A percentile compares a stretch with the other conserved stretches of the same genome.
Conservation (phyloP, 2,113 vertebrate genomes). For the Myotis davidii region DNA sequence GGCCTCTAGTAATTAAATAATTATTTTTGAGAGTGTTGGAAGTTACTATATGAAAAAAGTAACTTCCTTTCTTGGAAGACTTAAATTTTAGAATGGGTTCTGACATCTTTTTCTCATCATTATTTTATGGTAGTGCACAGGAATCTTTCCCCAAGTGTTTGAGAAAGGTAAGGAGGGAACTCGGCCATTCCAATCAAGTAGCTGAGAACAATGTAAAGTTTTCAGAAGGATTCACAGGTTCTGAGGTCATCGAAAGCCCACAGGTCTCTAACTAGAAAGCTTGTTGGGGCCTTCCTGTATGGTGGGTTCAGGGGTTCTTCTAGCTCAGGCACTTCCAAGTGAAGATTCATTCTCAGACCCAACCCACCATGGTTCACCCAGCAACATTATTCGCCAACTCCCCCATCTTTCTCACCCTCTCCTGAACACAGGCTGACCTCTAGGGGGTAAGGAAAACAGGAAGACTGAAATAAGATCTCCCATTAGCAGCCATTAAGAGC, state of each 20-base stretch:
- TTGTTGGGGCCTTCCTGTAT: neutral
- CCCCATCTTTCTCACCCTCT: neutral
- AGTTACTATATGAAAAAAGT: neutral
- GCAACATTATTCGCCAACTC: neutral
- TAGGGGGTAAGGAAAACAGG: conserved; percentile 40
- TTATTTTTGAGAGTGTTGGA: neutral
- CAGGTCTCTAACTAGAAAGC: neutral
- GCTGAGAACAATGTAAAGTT: neutral
- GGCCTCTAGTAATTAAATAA: neutral
- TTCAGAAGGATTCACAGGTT: neutral
- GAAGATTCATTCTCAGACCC: neutral
- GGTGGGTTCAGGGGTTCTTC: neutral
- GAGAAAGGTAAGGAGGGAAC: neutral
- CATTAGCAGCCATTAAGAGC: conserved; percentile 69
- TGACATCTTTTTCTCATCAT: neutral
- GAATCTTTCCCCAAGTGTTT: neutral
- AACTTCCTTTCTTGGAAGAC: conserved; percentile 18
- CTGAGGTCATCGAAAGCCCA: neutral
- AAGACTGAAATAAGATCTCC: conserved; percentile 45
- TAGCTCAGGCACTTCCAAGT: neutral
- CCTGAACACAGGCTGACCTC: neutral
- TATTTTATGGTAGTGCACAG: neutral
- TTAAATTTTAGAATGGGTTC: neutral
- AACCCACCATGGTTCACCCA: neutral
- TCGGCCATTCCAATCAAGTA: neutral